Evolutionary conservation across 2,113 vertebrate genomes (phyloP), one percentile per base, ranked within the genome.

Genomic region (Syngnathoides biaculeatus): DNA sequence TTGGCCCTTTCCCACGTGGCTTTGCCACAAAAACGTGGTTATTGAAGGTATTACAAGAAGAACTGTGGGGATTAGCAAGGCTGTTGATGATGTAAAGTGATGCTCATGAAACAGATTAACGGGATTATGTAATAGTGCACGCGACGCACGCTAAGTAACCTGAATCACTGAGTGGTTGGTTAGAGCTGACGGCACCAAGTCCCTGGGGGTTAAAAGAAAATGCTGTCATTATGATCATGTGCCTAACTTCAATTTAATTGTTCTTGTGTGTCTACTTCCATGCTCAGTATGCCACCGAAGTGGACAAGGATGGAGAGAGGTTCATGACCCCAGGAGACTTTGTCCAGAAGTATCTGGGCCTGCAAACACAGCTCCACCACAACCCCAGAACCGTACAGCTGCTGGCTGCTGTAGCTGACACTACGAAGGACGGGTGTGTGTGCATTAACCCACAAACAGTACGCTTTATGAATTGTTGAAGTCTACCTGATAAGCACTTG

Each of bases 281-380:
- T 17, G 15, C 79, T 35, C 74, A 98, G 97, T 94, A 96, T 90
- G 93, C 96, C 86, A 98, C 94, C 40, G 89, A 91, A 22, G 83
- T 90, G 67, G 95, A 96, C 80, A 93, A 95, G 2, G 95, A 97
- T 93, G 97, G 94, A 26, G 97, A 99, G 58, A 91, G 63, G 92
- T 98, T 93, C 82, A 99, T 99, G 97, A 97, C 96, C 67, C 93
- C 97, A 0, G 92, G 87, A 80, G 96, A 99, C 89, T 99, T 99
- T 87, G 96, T 99, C 78, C 97, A 96, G 58, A 94, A 84, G 79
- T 99, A 95, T 79, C 91, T 99, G n/a, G 95, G 95, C 79, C 92
- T 98, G 22, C 92, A 99, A 67, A 95, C 93, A 40, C 95, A 97
- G 74, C 92, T 93, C 0, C 92, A 91, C 74, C 93, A 93, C 90